Evolutionary conservation across 1,140 invertebrate genomes (phyloP).

Genomic region (Bombus breviceps): DNA sequence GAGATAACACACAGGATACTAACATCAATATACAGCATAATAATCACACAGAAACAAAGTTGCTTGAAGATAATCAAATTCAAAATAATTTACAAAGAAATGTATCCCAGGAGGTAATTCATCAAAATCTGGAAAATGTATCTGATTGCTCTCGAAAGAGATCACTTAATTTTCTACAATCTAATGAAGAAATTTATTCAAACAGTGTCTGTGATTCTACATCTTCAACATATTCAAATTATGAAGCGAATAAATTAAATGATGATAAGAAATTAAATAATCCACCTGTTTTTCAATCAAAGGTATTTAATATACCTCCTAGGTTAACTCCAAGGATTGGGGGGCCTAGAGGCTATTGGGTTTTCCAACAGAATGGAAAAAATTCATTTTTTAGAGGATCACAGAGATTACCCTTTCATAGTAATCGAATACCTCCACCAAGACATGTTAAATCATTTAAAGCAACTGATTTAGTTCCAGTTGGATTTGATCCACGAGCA

Average conservation of each 20-base stretch:
- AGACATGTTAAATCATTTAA: background rate
- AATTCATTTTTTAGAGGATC: slow-evolving; percentile 27
- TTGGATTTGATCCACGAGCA: slow-evolving; percentile 37
- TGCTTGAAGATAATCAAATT: background rate
- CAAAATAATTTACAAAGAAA: background rate
- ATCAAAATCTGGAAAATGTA: background rate
- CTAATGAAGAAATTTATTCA: slow-evolving; percentile 3
- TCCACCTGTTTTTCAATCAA: slow-evolving; percentile 11
- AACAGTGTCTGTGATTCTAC: background rate
- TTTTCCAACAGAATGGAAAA: slow-evolving; percentile 24
- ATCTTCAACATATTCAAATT: slow-evolving; percentile 6
- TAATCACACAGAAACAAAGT: background rate
- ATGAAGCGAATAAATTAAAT: slow-evolving; percentile 9
- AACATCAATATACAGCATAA: background rate
- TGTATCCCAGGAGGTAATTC: background rate
- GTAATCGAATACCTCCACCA: slow-evolving; percentile 6
- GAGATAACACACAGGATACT: background rate
- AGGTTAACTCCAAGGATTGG: slow-evolving; percentile 7
- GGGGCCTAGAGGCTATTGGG: slow-evolving; percentile 14
- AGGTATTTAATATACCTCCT: background rate
- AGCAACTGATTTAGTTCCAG: slow-evolving; percentile 4
- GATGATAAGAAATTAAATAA: slow-evolving; percentile 9
- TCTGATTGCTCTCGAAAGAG: slow-evolving; percentile 6
- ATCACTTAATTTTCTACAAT: background rate
- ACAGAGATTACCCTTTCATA: slow-evolving; percentile 40